Evolutionary conservation across 2,797 vertebrate genomes (phyloP), one percentile per base, ranked within the genome.

Genomic region (Petrocephalus sullivani): DNA sequence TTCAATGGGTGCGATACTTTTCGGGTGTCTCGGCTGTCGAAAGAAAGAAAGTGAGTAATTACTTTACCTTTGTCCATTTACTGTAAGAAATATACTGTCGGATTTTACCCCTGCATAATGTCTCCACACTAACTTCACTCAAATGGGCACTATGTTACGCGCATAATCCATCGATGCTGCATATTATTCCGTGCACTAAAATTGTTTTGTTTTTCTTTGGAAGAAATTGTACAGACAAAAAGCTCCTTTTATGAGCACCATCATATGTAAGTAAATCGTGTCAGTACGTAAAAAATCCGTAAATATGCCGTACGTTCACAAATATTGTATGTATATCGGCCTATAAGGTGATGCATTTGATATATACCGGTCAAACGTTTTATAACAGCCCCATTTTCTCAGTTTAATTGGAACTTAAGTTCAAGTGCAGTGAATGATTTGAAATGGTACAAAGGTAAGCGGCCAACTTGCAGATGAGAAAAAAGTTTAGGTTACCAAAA

Each of bases 1-100:
- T 5, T 89, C 88, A 0, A 12, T 93, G 0, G 81, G 88, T 9
- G 86, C 88, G 2, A 0, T 92, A 49, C 90, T 87, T 14, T 84
- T 84, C 33, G 23, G 91, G 21, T 93, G 92, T 81, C 46, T 93
- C 19, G 37, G 90, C 57, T 92, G 91, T 87, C 88, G 86, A 86
- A 93, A 67, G 75, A 92, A 49, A 90, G 54, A 89, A 2, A 87
- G 92, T 93, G 86, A 92, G 92, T 92, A 4, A 84, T 9, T 12
- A 56, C 81, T 57, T 71, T 41, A 84, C 19, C 46, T 64, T 49
- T 84, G 10, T 83, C 49, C n/a, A 51, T 23, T 84, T 84, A n/a
- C 49, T 84, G n/a, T 10, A 54, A 21, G 1, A 46, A 46, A 46
- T 46, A 4, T 4, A 46, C 4, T 23, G 49, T 54, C 19, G 8